Conservation (phyloP, 2,797 vertebrate genomes). For the Gadopsis marmoratus region DNA sequence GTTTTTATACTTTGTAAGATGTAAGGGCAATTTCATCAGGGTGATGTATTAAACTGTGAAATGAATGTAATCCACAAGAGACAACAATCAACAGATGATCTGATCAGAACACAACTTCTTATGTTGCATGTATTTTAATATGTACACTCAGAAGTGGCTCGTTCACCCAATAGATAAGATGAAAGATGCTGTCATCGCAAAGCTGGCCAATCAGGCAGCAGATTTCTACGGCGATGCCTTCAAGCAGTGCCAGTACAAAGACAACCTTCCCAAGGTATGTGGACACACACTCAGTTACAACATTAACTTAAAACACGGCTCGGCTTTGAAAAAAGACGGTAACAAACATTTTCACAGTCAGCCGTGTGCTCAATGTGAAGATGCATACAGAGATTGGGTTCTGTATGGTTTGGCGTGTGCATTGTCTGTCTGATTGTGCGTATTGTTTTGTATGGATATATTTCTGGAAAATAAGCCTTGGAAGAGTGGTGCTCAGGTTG, state of each 20-base stretch:
- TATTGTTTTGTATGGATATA: slow-evolving; percentile 40
- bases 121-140: background rate
- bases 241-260: slow-evolving; percentile 99
- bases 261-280: slow-evolving; percentile 97
- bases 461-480: slow-evolving; percentile 30
- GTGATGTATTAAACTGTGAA: slow-evolving; percentile 4
- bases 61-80: slow-evolving; percentile 4
- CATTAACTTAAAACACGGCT: slow-evolving; percentile 18
- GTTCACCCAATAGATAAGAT: slow-evolving; percentile 90
- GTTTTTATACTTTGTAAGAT: slow-evolving; percentile 16
- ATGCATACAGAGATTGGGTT: slow-evolving; percentile 27
- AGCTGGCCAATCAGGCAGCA: slow-evolving; percentile 97
- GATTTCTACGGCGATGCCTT: slow-evolving; percentile 98
- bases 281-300: background rate
- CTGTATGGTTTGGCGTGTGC: slow-evolving; percentile 36
- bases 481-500: slow-evolving; percentile 35
- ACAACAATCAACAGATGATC: background rate
- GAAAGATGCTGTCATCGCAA: slow-evolving; percentile 98
- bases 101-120: background rate
- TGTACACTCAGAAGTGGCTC: slow-evolving; percentile 1
- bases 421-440: slow-evolving; percentile 43
- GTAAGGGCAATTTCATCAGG: background rate
- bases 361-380: slow-evolving; percentile 15
- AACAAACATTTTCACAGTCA: slow-evolving; percentile 1
- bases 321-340: background rate